Conservation (phyloP, 1,140 invertebrate species). For the Sitodiplosis mosellana region DNA sequence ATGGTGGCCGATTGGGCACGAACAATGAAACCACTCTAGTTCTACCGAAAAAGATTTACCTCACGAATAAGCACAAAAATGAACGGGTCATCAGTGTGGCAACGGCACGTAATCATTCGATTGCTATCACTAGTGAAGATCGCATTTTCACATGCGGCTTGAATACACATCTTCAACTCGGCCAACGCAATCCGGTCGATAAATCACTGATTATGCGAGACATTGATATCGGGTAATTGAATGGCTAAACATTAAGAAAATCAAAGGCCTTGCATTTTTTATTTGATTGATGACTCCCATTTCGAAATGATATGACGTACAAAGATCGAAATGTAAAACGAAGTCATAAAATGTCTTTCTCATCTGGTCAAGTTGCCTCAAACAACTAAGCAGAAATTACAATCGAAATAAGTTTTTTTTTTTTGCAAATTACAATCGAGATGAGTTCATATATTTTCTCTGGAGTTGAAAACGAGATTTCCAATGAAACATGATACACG, state of each 20-base stretch:
- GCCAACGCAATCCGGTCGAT: constrained; percentile 30
- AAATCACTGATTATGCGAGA: constrained; percentile 31
- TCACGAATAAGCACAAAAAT: constrained; percentile 26
- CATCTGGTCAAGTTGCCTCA: too few species aligned
- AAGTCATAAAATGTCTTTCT: not conserved
- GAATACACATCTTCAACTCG: constrained; percentile 43
- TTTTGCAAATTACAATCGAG: too few species aligned
- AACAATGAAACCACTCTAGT: constrained; percentile 35
- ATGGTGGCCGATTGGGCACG: constrained; percentile 38
- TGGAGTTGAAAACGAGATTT: too few species aligned
- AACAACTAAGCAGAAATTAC: too few species aligned
- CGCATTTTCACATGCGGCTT: constrained; percentile 41
- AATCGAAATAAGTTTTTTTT: too few species aligned
- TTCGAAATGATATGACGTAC: not conserved
- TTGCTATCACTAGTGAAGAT: constrained; percentile 34
- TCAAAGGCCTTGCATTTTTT: not conserved
- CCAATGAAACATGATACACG: too few species aligned
- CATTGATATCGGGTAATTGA: constrained; percentile 13
- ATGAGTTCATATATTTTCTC: too few species aligned
- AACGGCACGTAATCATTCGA: constrained; percentile 38
- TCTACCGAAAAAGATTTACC: constrained; percentile 29
- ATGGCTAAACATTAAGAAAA: not conserved
- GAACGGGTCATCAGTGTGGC: constrained; percentile 20
- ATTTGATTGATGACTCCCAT: not conserved
- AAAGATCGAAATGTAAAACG: not conserved